phyloP scores from a whole-genome alignment of 2,113 vertebrate genomes.

The Phoenicopterus ruber region DNA sequence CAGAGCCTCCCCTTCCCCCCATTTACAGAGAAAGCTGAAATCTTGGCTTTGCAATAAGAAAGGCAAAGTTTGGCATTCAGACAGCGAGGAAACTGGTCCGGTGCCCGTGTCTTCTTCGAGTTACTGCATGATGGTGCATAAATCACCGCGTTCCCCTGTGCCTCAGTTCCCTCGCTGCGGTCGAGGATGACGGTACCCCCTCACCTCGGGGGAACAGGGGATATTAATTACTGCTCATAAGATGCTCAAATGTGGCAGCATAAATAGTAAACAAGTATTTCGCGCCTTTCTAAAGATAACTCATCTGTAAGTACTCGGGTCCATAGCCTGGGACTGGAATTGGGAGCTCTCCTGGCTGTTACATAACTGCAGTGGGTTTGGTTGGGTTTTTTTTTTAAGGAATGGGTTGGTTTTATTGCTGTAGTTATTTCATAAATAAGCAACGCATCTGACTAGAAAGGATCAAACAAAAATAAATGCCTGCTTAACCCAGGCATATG shows the following conservation, averaged over 20 bases:
- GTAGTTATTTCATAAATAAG: constrained; percentile 35
- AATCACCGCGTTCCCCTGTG: not conserved
- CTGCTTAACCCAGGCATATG: constrained; percentile 3
- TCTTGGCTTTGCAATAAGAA: not conserved
- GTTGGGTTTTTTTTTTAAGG: not conserved
- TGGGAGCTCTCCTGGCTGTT: constrained; percentile 1
- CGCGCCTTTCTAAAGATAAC: constrained; percentile 14
- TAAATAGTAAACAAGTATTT: constrained; percentile 4
- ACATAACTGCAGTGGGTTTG: not conserved
- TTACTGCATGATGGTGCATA: constrained; percentile 25
- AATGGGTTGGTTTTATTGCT: not conserved
- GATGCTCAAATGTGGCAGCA: not conserved
- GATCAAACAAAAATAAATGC: constrained; percentile 32
- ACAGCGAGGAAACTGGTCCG: not conserved
- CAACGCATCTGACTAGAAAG: not conserved
- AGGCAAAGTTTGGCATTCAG: not conserved
- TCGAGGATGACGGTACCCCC: not conserved
- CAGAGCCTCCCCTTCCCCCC: not conserved
- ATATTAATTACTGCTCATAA: not conserved
- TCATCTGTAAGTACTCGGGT: not conserved
- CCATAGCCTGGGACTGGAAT: not conserved
- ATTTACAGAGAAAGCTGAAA: not conserved
- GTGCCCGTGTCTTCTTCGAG: not conserved
- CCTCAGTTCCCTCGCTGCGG: not conserved
- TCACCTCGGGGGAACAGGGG: not conserved